These are phyloP conservation scores for Lagopus muta DNA, from an alignment of 2,113 vertebrate genomes.

Conservation along the genomic window DNA sequence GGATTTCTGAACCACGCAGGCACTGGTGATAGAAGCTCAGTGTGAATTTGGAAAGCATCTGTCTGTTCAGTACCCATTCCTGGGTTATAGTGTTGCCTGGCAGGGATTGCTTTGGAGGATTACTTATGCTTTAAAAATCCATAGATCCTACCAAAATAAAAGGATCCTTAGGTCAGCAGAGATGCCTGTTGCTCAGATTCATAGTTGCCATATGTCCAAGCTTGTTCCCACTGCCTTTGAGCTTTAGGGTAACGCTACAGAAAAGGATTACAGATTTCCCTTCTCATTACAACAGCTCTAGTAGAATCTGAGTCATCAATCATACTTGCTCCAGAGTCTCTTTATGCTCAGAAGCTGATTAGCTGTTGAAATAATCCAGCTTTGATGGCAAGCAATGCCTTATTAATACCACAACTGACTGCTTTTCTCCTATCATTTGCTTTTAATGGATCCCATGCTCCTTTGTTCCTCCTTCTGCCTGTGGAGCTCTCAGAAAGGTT, in stretches of 20 bases:
- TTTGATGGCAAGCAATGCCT: conserved; percentile 14
- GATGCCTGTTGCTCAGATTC: background rate
- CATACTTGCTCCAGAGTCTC: background rate
- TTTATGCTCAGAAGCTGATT: conserved; percentile 34
- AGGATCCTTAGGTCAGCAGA: background rate
- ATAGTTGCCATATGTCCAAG: background rate
- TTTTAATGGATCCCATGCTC: background rate
- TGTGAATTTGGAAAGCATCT: background rate
- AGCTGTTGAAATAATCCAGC: conserved; percentile 32
- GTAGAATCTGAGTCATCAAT: background rate
- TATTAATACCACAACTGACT: background rate
- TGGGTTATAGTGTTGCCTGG: background rate
- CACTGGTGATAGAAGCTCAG: background rate
- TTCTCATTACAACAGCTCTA: background rate
- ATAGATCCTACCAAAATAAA: background rate
- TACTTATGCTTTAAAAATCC: background rate
- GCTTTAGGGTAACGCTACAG: background rate
- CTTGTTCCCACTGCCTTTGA: background rate
- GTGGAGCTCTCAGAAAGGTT: background rate
- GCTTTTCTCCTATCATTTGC: background rate
- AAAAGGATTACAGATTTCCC: conserved; percentile 15
- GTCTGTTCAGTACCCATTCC: background rate
- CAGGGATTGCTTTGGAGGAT: background rate
- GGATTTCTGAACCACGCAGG: background rate
- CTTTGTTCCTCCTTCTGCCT: background rate